Percentiles rank a stretch among this genome's conserved stretches.
These are phyloP conservation scores for Nephrotoma flavescens DNA, from an alignment of 2,888 invertebrate genomes.

Conservation along the genomic window DNA sequence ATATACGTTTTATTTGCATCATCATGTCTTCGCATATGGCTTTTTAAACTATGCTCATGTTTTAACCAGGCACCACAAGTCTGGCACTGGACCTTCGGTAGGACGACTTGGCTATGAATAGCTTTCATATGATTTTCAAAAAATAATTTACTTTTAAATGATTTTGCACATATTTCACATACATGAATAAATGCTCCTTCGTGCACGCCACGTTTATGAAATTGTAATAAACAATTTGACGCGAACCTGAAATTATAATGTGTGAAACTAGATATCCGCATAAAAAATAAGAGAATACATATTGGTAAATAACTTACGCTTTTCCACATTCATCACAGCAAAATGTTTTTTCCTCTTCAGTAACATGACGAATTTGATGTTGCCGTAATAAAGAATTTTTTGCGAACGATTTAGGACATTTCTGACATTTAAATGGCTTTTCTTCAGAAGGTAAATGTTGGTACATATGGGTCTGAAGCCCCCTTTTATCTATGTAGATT, in stretches of 20 bases:
- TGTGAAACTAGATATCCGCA: neutral
- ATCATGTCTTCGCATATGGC: slow-evolving; percentile 26
- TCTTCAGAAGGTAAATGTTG: slow-evolving; percentile 13
- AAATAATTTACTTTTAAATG: slow-evolving; percentile 24
- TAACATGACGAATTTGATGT: slow-evolving; percentile 15
- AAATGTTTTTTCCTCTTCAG: slow-evolving; percentile 14
- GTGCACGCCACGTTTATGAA: slow-evolving; percentile 20
- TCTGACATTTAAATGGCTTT: slow-evolving; percentile 14
- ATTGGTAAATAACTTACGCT: slow-evolving; percentile 11
- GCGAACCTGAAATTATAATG: slow-evolving; percentile 20
- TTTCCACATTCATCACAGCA: slow-evolving; percentile 26
- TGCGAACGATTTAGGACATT: slow-evolving; percentile 16
- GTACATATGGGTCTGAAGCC: slow-evolving; percentile 15
- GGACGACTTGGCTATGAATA: slow-evolving; percentile 21
- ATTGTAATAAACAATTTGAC: slow-evolving; percentile 20
- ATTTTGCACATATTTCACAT: slow-evolving; percentile 26
- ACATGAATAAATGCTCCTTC: neutral
- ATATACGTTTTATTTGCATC: slow-evolving; percentile 21
- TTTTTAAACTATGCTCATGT: slow-evolving; percentile 27
- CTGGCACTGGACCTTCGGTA: slow-evolving; percentile 26
- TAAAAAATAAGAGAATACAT: neutral
- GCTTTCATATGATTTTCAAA: slow-evolving; percentile 24
- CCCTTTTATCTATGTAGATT: slow-evolving; percentile 13
- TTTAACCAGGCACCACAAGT: slow-evolving; percentile 29
- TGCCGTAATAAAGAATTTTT: slow-evolving; percentile 16